A percentile compares a stretch with the other conserved stretches of the same genome.
Conservation (phyloP, 2,113 vertebrate species). For the Colius striatus region DNA sequence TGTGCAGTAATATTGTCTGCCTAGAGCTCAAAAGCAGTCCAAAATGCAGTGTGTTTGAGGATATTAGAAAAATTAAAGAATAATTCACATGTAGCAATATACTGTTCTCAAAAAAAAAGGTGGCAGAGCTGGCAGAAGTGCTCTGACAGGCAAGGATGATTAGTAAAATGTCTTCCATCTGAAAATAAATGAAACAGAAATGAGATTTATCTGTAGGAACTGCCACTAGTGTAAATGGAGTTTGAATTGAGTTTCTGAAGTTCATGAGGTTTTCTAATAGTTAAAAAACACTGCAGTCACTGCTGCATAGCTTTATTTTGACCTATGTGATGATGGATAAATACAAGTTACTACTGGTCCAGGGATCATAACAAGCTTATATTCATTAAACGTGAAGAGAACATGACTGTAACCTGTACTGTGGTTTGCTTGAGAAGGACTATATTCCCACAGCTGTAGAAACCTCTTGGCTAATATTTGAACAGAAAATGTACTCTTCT, state of each 20-base stretch:
- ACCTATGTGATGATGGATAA: neutral
- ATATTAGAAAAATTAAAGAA: neutral
- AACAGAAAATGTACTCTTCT: neutral
- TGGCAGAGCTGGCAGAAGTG: neutral
- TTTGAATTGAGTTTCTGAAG: neutral
- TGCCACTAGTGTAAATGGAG: neutral
- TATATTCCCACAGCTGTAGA: neutral
- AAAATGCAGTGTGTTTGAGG: neutral
- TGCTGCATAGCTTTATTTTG: neutral
- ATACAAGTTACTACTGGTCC: neutral
- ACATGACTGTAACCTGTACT: neutral
- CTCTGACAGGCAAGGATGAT: neutral
- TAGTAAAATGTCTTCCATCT: neutral
- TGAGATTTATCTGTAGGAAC: neutral
- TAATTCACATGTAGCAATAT: neutral
- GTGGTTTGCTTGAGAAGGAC: neutral
- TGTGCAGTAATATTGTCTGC: neutral
- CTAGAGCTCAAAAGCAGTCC: neutral
- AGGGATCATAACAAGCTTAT: neutral
- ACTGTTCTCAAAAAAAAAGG: neutral
- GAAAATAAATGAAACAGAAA: slow-evolving; percentile 13
- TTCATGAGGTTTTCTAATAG: neutral
- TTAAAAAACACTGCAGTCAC: neutral
- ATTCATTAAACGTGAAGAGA: neutral
- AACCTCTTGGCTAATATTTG: neutral